Evolutionary conservation across 2,888 invertebrate genomes (phyloP), one percentile per base, ranked within the genome.

Genomic region (Trichogramma dendrolimi): DNA sequence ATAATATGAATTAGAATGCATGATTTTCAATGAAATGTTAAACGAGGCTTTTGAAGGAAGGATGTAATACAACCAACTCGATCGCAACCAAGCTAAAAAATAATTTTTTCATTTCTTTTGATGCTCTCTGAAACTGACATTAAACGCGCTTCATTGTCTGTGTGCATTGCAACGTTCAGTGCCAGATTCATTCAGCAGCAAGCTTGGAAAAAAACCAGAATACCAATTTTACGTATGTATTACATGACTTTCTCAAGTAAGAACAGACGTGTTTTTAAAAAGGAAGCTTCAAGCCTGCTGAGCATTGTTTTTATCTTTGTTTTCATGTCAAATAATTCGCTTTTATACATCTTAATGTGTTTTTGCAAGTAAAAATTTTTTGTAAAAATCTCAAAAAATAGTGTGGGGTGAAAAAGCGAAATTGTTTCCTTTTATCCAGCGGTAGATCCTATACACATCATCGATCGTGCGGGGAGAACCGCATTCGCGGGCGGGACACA

Each of bases 121-220:
- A 49, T 48, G 48, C 42, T 60, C 60, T 55, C 40, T 51, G 58
- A 58, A 60, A 60, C 60, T 60, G 58, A 55, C 55, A 63, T 58
- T 55, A 52, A 58, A 27, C 27, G 27, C 27, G 27, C 27, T 27
- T 27, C 27, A 27, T 27, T 27, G 27, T 27, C 27, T 27, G 27
- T 27, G 27, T 27, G 46, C 46, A 56, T 55, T 47, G 8, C 11
- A 60, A 60, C 27, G 27, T 60, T 56, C 47, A 56, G 41, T 47
- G 51, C 43, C 44, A 50, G 11, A 49, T 14, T 14, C 39, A 14
- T 43, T 41, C 27, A 54, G 54, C 56, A 61, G 65, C 65, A 60
- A 62, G 65, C 65, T 65, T 43, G 41, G 60, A 44, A 55, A 48
- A 60, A 62, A 62, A 48, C 65, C 59, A 62, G 65, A 65, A 65